Evolutionary conservation across 2,797 vertebrate genomes (phyloP).

Genomic region (Poecilia wingei): DNA sequence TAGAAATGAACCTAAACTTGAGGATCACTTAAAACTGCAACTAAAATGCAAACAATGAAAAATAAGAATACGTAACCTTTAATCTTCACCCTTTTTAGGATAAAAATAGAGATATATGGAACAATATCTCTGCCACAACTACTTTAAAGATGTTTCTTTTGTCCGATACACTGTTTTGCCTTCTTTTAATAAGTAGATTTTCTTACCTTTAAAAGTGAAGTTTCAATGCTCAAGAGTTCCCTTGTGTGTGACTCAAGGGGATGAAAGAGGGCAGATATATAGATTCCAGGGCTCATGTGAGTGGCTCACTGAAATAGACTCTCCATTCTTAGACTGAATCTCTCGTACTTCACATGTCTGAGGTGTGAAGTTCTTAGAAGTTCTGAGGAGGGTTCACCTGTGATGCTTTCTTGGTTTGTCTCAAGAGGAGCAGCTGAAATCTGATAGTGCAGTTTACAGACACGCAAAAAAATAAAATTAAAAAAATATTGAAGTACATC

Average conservation of each 20-base stretch:
- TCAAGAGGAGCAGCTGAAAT: neutral
- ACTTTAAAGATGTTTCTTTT: neutral
- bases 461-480: neutral
- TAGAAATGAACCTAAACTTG: neutral
- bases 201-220: conserved; percentile 70
- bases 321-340: conserved; percentile 66
- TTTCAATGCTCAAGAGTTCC: conserved; percentile 43
- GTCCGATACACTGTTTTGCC: neutral
- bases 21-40: neutral
- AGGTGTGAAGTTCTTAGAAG: conserved; percentile 52
- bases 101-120: neutral
- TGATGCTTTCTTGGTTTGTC: conserved; percentile 3
- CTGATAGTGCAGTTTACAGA: neutral
- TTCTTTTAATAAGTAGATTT: conserved; percentile 8
- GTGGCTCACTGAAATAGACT: conserved; percentile 83
- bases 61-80: neutral
- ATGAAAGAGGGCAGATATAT: conserved; percentile 79
- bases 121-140: neutral
- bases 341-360: conserved; percentile 48
- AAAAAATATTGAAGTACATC: neutral
- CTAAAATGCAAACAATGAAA: neutral
- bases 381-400: neutral
- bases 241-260: conserved; percentile 58
- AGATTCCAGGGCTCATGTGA: conserved; percentile 75
- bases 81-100: neutral